Evolutionary conservation across 1,140 invertebrate genomes (phyloP).

Genomic region (Mactra quadrangularis): DNA sequence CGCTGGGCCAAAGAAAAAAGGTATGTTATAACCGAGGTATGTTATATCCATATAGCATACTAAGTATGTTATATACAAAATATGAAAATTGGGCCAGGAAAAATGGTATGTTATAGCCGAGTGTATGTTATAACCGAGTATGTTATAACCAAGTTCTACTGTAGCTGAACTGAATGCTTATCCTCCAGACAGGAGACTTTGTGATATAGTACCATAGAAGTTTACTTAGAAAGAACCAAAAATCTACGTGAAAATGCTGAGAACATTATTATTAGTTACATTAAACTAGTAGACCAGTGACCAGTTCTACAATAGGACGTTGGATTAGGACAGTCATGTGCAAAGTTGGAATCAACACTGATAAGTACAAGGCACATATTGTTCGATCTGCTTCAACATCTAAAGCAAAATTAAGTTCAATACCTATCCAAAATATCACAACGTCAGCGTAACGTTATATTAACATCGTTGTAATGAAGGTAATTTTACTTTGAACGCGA

Average conservation of each 20-base stretch:
- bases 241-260: background rate
- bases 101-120: no score
- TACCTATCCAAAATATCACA: background rate
- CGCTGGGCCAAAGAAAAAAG: no score
- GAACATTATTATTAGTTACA: background rate
- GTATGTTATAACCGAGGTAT: no score
- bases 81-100: no score
- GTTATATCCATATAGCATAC: no score
- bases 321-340: background rate
- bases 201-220: background rate
- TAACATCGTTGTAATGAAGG: no score
- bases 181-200: background rate
- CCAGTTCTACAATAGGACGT: background rate
- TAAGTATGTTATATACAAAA: no score
- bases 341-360: background rate
- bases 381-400: constrained; percentile 6
- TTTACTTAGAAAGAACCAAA: background rate
- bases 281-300: background rate
- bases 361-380: background rate
- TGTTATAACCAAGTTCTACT: no score
- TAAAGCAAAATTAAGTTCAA: background rate
- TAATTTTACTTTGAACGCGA: no score
- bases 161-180: background rate
- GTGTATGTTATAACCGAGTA: no score
- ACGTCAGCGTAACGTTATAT: no score